Evolutionary conservation across 2,888 invertebrate genomes (phyloP), one percentile per base, ranked within the genome.

Genomic region (Rhimphoctona megacephalus): DNA sequence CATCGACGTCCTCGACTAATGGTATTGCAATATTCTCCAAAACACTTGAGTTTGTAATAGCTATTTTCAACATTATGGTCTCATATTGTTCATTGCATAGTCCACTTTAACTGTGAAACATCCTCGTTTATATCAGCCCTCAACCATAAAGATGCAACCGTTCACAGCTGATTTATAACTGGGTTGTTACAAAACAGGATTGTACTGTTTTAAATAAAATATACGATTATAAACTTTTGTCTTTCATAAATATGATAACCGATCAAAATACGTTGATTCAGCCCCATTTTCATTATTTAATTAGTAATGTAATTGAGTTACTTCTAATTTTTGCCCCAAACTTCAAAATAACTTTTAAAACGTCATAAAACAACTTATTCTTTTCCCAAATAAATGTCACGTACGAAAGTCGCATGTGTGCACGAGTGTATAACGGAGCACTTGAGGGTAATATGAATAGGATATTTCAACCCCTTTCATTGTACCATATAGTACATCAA

Each of bases 391-490:
- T 25, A 69, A 46, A 66, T 33, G n/a, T 43, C 1, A 17, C 30
- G 22, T 52, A 54, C 46, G n/a, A 46, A 52, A 43, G 52, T 72
- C 33, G 14, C 39, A 66, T 46, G 64, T 64, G 67, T 61, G 49
- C n/a, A 52, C 39, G 54, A 81, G 72, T 79, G 49, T 64, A 76
- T 79, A 74, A 78, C 76, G 78, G 73, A 61, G 77, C 66, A 43
- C 67, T 86, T 52, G 76, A 69, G 67, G 36, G 43, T 73, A 78
- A 82, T 82, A 69, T 46, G 43, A 69, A 72, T 78, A 78, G 76
- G 76, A 72, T 49, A 36, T 81, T 79, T 76, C 70, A 74, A 72
- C 61, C 82, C 76, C 57, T 81, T 77, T 79, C 79, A 80, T 79
- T 67, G 74, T 64, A 30, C 25, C 66, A 69, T 54, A 57, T 33